A percentile compares a stretch with the other conserved stretches of the same genome.
These are phyloP conservation scores for Acestrorhynchus altus DNA, from an alignment of 2,797 vertebrate genomes.

Conservation along the genomic window DNA sequence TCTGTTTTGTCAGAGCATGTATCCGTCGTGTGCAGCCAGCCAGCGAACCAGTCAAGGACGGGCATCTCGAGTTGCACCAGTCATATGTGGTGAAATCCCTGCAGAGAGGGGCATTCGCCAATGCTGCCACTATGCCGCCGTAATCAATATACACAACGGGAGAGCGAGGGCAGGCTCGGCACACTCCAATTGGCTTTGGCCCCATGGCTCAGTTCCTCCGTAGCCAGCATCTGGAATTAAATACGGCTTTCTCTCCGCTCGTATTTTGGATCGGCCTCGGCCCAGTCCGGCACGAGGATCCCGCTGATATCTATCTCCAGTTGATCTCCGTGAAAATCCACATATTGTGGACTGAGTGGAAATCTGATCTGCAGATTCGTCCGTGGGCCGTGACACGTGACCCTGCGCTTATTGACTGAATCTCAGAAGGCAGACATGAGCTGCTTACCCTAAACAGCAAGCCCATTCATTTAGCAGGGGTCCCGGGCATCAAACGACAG, in stretches of 20 bases:
- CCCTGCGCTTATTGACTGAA: background rate
- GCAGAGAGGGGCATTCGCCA: background rate
- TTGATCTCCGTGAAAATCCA: background rate
- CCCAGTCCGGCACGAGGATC: background rate
- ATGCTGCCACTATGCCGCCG: slow-evolving; percentile 1
- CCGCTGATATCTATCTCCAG: background rate
- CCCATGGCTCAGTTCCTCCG: background rate
- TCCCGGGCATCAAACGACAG: slow-evolving; percentile 24
- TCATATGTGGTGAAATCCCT: background rate
- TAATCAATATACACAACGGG: slow-evolving; percentile 8
- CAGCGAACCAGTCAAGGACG: slow-evolving; percentile 5
- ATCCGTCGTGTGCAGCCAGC: background rate
- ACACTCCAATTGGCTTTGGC: background rate
- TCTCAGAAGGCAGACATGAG: slow-evolving; percentile 15
- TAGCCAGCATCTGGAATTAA: background rate
- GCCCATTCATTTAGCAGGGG: slow-evolving; percentile 17
- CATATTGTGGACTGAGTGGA: background rate
- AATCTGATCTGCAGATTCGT: background rate
- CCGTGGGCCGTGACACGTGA: background rate
- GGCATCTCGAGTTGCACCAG: slow-evolving; percentile 1
- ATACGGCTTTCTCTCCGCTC: background rate
- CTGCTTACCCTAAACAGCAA: slow-evolving; percentile 16
- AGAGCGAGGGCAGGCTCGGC: background rate
- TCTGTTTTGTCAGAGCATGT: too few relatives aligned
- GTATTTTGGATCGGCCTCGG: background rate